These are phyloP conservation scores for Epinephelus awoara DNA, from an alignment of 2,797 vertebrate species.

Conservation along the genomic window DNA sequence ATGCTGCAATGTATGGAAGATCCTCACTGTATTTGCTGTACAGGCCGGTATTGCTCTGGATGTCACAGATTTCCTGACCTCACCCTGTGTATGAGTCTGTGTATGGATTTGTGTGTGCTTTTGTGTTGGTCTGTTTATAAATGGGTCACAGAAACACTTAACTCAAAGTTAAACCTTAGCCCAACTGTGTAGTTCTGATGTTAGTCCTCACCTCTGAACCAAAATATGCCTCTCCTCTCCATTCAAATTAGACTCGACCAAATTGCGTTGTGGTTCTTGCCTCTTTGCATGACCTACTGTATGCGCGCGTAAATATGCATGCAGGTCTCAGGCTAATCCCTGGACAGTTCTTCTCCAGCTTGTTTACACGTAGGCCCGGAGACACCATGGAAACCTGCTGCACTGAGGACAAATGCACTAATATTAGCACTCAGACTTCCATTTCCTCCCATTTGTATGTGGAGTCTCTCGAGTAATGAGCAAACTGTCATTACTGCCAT, in stretches of 20 bases:
- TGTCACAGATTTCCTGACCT: conserved; percentile 17
- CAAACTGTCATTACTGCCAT: neutral
- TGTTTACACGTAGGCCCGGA: conserved; percentile 56
- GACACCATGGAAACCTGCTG: conserved; percentile 30
- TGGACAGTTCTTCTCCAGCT: conserved; percentile 24
- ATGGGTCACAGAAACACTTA: neutral
- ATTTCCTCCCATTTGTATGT: conserved; percentile 33
- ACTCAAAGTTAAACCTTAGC: neutral
- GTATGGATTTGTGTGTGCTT: neutral
- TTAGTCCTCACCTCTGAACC: neutral
- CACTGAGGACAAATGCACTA: conserved; percentile 34
- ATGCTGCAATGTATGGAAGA: conserved; percentile 7
- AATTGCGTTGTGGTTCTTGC: neutral
- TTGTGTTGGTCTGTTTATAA: neutral
- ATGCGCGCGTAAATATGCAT: neutral
- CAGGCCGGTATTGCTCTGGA: neutral
- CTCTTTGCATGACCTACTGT: neutral
- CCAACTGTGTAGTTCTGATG: neutral
- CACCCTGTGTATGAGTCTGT: neutral
- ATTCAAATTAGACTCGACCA: neutral
- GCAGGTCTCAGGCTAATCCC: conserved; percentile 41
- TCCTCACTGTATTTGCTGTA: conserved; percentile 12
- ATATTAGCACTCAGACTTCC: conserved; percentile 44
- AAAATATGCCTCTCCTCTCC: neutral
- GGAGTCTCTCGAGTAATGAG: neutral